These are phyloP conservation scores for Ptychoptera contaminata DNA, from an alignment of 2,888 invertebrate species.

Conservation along the genomic window DNA sequence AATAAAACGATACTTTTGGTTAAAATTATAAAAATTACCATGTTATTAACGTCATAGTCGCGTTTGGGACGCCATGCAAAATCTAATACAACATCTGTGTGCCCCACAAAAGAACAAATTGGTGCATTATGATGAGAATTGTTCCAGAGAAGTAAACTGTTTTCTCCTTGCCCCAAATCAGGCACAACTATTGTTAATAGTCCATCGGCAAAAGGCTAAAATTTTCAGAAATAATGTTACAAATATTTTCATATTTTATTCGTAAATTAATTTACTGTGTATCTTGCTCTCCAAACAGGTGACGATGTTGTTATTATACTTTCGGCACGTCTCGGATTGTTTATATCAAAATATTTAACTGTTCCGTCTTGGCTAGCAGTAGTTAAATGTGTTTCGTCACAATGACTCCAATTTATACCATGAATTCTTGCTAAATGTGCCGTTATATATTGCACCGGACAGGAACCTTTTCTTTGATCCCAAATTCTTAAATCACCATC, in stretches of 20 bases:
- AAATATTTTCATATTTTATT: neutral
- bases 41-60: constrained; percentile 26
- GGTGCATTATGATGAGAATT: constrained; percentile 50
- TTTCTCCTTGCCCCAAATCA: constrained; percentile 76
- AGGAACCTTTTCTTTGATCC: constrained; percentile 79
- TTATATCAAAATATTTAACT: constrained; percentile 86
- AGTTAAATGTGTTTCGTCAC: constrained; percentile 66
- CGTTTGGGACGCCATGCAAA: constrained; percentile 81
- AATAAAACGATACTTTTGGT: constrained; percentile 4
- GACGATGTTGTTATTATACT: constrained; percentile 64
- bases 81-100: constrained; percentile 85
- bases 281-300: constrained; percentile 87
- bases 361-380: constrained; percentile 93
- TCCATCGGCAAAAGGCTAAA: constrained; percentile 80
- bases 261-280: constrained; percentile 45
- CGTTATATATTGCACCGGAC: constrained; percentile 83
- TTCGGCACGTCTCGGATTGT: constrained; percentile 69
- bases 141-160: constrained; percentile 65
- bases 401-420: constrained; percentile 88
- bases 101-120: constrained; percentile 84
- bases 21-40: constrained; percentile 14
- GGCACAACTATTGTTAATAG: constrained; percentile 84
- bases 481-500: constrained; percentile 92
- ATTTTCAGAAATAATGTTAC: neutral
- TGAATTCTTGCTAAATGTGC: constrained; percentile 84